Evolutionary conservation across 2,113 vertebrate genomes (phyloP).

Genomic region (Hydrochoerus hydrochaeris): DNA sequence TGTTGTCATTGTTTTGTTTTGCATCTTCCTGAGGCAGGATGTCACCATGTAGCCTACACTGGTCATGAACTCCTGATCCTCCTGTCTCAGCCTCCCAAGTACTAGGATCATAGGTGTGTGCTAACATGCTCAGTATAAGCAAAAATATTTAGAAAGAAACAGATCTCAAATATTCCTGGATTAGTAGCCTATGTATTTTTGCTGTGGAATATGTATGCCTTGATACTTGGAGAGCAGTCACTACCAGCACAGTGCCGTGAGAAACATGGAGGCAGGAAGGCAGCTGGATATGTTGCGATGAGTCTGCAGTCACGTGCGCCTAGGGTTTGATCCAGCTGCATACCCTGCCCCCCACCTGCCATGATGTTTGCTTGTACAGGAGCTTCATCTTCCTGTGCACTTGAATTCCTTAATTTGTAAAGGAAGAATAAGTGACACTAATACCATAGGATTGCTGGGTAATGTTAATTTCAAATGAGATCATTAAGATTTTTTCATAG

Average conservation of each 20-base stretch:
- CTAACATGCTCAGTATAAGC: background rate
- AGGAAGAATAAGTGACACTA: background rate
- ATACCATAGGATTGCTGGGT: background rate
- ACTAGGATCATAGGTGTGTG: background rate
- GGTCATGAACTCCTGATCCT: background rate
- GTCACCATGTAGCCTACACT: background rate
- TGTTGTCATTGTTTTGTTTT: background rate
- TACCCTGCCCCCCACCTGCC: background rate
- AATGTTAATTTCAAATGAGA: constrained; percentile 30
- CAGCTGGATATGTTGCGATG: background rate
- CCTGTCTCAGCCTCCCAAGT: background rate
- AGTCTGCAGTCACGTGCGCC: background rate
- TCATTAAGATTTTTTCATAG: constrained; percentile 22
- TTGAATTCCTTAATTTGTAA: background rate
- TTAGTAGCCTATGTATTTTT: background rate
- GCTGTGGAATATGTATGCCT: background rate
- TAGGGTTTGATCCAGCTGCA: background rate
- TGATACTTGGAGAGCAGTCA: background rate
- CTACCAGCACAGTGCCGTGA: background rate
- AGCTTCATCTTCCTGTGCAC: background rate
- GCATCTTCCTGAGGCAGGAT: background rate
- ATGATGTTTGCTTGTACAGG: background rate
- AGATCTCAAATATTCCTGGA: background rate
- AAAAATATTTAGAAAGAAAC: background rate
- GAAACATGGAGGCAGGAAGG: background rate